These are phyloP conservation scores for Nansenia antarctica DNA, from an alignment of 2,113 vertebrate genomes.

Conservation along the genomic window DNA sequence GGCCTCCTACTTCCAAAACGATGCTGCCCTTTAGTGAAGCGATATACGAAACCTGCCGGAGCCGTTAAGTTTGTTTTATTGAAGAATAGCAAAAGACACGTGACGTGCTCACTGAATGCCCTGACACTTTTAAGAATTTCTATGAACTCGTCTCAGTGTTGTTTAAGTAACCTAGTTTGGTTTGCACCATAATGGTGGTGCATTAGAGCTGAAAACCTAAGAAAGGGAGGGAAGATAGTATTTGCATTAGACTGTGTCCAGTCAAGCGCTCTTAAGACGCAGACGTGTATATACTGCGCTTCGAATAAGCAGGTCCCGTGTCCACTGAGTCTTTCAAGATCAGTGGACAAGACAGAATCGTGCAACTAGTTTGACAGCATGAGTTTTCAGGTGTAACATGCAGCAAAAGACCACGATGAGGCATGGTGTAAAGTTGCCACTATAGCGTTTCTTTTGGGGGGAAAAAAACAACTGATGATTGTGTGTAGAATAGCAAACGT, in stretches of 20 bases:
- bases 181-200: constrained; percentile 40
- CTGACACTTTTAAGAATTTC: constrained; percentile 46
- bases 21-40: constrained; percentile 26
- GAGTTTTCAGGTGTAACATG: neutral
- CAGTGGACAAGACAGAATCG: neutral
- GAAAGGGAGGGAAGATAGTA: constrained; percentile 31
- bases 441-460: too few relatives aligned
- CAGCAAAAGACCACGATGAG: neutral
- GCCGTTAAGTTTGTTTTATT: constrained; percentile 41
- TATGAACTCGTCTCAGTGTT: constrained; percentile 62
- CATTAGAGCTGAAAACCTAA: constrained; percentile 44
- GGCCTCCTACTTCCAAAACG: constrained; percentile 30
- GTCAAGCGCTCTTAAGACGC: constrained; percentile 57
- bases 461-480: too few relatives aligned
- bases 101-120: constrained; percentile 49
- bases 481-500: too few relatives aligned
- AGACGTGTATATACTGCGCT: constrained; percentile 60
- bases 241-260: constrained; percentile 69
- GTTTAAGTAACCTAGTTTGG: constrained; percentile 52
- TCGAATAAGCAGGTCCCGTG: constrained; percentile 13
- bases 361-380: neutral
- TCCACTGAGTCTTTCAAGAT: neutral
- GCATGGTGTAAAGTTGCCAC: too few relatives aligned
- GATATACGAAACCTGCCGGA: constrained; percentile 12
- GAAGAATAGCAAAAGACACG: constrained; percentile 44